Evolutionary conservation across 2,888 invertebrate species (phyloP), one percentile per base, ranked within the genome.

Genomic region (Lamellibrachia satsuma): DNA sequence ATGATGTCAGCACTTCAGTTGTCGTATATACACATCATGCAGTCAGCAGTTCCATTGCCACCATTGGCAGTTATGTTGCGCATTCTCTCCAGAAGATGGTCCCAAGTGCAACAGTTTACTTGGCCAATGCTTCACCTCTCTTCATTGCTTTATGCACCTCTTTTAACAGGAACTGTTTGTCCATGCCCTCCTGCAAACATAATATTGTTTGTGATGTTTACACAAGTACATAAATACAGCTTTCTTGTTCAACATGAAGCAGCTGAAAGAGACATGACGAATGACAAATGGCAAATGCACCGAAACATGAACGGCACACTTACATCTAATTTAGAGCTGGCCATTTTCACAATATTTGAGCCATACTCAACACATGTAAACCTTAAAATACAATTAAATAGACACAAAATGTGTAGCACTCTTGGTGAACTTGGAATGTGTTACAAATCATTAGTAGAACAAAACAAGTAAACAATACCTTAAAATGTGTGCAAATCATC

Each of bases 151-250:
- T 95, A 93, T 95, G 95, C 57, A 96, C 95, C 90, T 95, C 93
- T 7, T 94, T 94, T 90, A 98, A 97, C 93, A 99, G 97, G 96
- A 98, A 98, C 96, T 98, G 98, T 95, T 98, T 98, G 96, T 99
- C 98, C 94, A 98, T 98, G 0, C 98, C 98, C 96, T 98, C 98
- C 60, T 98, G 96, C 4, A 98, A 98, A 98, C 95, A 91, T 55
- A 90, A 92, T 91, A 90, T n/a, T 22, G 22, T 75, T 75, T 75
- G 75, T 22, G 75, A 75, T n/a, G n/a, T 22, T n/a, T 75, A 75
- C 22, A 75, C 15, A 75, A 15, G n/a, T 15, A 11, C 6, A 1
- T n/a, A 75, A 75, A 75, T 15, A 75, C 75, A 75, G 22, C 22
- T 6, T n/a, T 39, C 39, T 39, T 39, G 39, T 39, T 39, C 39